Conservation (phyloP, 1,140 invertebrate genomes). For the Saccostrea glomerata region DNA sequence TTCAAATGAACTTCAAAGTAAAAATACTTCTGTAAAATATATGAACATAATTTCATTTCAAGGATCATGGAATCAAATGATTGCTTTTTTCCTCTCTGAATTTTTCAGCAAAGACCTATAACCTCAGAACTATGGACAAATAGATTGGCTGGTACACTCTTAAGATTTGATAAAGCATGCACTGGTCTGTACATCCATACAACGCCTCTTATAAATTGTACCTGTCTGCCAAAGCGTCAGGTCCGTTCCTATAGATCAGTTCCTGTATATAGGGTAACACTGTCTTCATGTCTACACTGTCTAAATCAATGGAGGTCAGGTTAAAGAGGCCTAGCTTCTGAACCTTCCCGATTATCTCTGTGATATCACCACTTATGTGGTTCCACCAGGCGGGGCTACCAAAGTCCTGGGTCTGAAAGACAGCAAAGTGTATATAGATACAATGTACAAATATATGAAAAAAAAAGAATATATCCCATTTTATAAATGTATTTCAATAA, state of each 20-base stretch:
- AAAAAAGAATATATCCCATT: too few species aligned
- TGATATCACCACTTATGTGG: conserved; percentile 21
- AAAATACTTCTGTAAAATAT: not conserved
- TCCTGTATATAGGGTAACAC: conserved; percentile 51
- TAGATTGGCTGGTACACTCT: too few species aligned
- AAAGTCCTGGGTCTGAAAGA: not conserved
- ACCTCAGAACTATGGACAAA: too few species aligned
- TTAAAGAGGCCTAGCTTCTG: conserved; percentile 36
- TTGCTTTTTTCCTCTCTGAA: too few species aligned
- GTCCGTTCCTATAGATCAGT: conserved; percentile 61
- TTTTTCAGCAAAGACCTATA: too few species aligned
- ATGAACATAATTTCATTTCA: not conserved
- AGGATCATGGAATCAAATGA: not conserved
- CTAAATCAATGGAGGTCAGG: conserved; percentile 3
- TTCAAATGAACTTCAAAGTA: not conserved
- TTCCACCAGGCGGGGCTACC: conserved; percentile 41
- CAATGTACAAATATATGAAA: not conserved
- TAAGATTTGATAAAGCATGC: not conserved
- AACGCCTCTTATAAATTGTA: not conserved
- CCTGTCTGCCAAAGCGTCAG: conserved; percentile 62
- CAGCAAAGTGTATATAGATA: not conserved
- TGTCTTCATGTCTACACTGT: conserved; percentile 29
- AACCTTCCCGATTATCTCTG: conserved; percentile 43
- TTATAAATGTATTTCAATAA: too few species aligned
- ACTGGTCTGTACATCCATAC: not conserved